Conservation (phyloP, 2,797 vertebrate species). For the Potorous gilbertii region DNA sequence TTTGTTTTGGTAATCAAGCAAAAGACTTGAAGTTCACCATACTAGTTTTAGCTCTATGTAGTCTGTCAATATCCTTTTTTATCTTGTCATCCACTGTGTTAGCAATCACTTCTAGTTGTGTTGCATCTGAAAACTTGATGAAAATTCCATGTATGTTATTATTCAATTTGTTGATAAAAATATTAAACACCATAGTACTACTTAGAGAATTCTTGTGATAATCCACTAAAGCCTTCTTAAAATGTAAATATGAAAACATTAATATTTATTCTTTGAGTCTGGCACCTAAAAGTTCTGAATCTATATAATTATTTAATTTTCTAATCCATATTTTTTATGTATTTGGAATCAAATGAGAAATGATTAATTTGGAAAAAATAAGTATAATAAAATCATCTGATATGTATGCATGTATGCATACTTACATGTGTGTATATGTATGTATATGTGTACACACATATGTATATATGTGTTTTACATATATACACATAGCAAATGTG, state of each 20-base stretch:
- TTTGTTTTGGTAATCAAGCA: not conserved
- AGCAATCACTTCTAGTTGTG: no score
- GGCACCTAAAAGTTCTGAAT: not conserved
- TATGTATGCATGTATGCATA: no score
- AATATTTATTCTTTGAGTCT: not conserved
- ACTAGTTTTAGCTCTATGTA: not conserved
- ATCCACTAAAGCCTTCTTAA: not conserved
- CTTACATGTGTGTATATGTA: no score
- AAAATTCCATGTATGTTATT: not conserved
- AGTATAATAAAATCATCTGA: not conserved
- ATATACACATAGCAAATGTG: no score
- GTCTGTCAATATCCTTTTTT: not conserved
- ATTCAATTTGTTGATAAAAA: not conserved
- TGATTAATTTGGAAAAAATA: not conserved
- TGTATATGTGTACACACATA: no score
- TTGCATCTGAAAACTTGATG: not conserved
- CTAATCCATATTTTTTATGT: not conserved
- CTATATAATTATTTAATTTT: not conserved
- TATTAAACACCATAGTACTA: not conserved
- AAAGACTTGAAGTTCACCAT: not conserved
- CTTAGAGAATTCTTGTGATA: not conserved
- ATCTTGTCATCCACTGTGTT: not conserved
- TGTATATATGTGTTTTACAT: no score
- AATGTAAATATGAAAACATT: no score
- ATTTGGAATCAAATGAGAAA: not conserved